Evolutionary conservation across 2,797 vertebrate species (phyloP).

Genomic region (Bryconaethiops microstoma): DNA sequence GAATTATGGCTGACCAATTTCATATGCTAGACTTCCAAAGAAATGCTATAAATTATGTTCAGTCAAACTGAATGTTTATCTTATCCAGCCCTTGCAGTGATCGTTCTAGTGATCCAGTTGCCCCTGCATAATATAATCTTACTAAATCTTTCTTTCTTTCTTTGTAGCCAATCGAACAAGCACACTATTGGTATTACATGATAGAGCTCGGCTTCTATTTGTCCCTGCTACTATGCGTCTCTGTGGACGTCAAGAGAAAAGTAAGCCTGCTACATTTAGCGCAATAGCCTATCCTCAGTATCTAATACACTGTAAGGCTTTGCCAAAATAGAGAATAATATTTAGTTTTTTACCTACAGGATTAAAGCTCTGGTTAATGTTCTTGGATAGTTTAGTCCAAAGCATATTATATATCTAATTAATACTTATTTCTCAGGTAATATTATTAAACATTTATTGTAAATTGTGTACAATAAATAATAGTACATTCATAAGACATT

Average conservation of each 20-base stretch:
- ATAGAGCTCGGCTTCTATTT: conserved; percentile 90
- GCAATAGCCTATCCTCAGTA: neutral
- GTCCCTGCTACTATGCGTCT: conserved; percentile 87
- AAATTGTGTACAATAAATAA: neutral
- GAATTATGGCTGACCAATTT: too few species aligned
- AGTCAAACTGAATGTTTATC: neutral
- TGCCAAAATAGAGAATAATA: neutral
- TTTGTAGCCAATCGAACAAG: conserved; percentile 79
- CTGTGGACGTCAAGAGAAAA: conserved; percentile 92
- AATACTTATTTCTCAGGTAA: neutral
- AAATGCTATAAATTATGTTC: neutral
- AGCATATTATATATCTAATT: neutral
- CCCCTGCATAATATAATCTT: neutral
- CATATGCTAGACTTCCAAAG: too few species aligned
- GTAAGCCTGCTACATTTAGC: conserved; percentile 64
- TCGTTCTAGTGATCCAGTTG: neutral
- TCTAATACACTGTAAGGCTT: neutral
- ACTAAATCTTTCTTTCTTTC: conserved; percentile 21
- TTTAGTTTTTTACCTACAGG: neutral
- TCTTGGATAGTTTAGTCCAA: neutral
- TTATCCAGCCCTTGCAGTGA: neutral
- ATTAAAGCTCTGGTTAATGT: neutral
- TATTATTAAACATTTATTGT: neutral
- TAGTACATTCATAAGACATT: neutral
- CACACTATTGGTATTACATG: conserved; percentile 91